A percentile compares a stretch with the other conserved stretches of the same genome.
Conservation (phyloP, 2,113 vertebrate genomes). For the Taurulus bubalis region DNA sequence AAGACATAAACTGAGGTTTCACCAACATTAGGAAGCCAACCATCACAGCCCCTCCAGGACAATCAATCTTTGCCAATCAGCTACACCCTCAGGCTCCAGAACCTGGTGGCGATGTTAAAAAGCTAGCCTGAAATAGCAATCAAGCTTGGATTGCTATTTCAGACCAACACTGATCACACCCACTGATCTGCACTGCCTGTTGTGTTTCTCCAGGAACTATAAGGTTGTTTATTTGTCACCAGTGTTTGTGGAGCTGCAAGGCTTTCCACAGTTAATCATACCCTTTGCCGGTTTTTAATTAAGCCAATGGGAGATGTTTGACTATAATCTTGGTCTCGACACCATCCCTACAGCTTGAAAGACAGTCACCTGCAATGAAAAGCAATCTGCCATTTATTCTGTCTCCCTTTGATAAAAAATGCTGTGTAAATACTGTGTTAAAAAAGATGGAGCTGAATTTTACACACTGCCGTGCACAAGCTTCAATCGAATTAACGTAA, state of each 20-base stretch:
- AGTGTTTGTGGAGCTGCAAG: background rate
- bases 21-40: background rate
- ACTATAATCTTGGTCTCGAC: conserved; percentile 20
- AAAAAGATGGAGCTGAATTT: conserved; percentile 35
- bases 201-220: background rate
- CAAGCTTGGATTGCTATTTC: background rate
- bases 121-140: background rate
- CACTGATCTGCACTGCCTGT: background rate
- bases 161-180: background rate
- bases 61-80: background rate
- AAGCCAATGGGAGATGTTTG: conserved; percentile 21
- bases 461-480: background rate
- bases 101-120: background rate
- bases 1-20: background rate
- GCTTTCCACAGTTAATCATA: background rate
- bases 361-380: conserved; percentile 21
- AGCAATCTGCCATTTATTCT: conserved; percentile 20
- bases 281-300: conserved; percentile 29
- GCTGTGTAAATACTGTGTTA: conserved; percentile 44
- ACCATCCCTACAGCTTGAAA: conserved; percentile 3
- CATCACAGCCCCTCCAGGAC: background rate
- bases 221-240: background rate
- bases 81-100: background rate
- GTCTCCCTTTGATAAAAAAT: conserved; percentile 28
- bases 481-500: conserved; percentile 42